phyloP scores from a whole-genome alignment of 2,888 invertebrate genomes.

The Pteria penguin region DNA sequence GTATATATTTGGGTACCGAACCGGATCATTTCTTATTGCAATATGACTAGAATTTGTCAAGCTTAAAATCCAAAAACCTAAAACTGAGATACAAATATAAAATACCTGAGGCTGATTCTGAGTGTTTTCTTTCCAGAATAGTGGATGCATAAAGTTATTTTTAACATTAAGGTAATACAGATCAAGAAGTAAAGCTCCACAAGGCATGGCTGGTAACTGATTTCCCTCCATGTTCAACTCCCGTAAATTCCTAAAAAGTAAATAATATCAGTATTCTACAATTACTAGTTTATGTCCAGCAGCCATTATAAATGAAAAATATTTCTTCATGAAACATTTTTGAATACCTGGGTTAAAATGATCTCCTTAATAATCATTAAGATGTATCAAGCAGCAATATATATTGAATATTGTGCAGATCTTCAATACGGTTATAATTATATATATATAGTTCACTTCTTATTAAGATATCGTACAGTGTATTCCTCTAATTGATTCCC shows the following conservation, averaged over 20 bases:
- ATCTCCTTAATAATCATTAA: too few relatives aligned
- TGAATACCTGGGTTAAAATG: too few relatives aligned
- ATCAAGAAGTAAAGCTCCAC: conserved; percentile 63
- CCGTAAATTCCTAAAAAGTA: conserved; percentile 65
- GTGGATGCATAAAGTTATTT: conserved; percentile 79
- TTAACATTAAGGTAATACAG: conserved; percentile 71
- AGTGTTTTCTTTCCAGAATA: conserved; percentile 78
- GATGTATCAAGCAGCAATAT: too few relatives aligned
- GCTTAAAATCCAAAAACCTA: not conserved
- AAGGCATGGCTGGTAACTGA: conserved; percentile 76
- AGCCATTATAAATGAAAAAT: not conserved
- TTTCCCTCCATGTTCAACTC: conserved; percentile 78
- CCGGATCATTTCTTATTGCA: too few relatives aligned
- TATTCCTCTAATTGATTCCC: too few relatives aligned
- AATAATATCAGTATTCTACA: not conserved
- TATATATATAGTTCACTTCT: too few relatives aligned
- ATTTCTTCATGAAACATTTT: too few relatives aligned
- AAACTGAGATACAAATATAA: not conserved
- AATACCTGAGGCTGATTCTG: conserved; percentile 74
- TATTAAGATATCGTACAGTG: too few relatives aligned
- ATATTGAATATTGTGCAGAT: too few relatives aligned
- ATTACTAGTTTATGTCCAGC: not conserved
- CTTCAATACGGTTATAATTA: too few relatives aligned
- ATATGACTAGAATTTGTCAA: not conserved
- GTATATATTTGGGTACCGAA: not conserved